Percentiles rank a stretch among this genome's conserved stretches.
Conservation (phyloP, 2,797 vertebrate genomes). For the Pantherophis alleghaniensis region DNA sequence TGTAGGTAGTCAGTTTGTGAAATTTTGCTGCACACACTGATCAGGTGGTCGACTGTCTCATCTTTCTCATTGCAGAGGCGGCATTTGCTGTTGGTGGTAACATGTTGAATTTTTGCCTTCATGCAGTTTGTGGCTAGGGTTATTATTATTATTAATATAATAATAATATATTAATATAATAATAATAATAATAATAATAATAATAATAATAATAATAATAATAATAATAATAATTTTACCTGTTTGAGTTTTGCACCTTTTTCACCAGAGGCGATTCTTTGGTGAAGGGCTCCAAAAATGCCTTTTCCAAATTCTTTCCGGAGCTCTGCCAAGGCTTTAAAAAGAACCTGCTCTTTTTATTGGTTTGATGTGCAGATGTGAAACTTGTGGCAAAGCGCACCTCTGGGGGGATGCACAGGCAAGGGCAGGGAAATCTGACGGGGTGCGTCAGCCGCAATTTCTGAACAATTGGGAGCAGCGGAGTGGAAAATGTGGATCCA, state of each 20-base stretch:
- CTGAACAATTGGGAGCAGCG: neutral
- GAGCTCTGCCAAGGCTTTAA: neutral
- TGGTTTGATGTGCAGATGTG: neutral
- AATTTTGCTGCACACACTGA: too few species aligned
- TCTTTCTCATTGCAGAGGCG: too few species aligned
- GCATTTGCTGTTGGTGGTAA: too few species aligned
- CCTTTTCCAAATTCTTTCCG: neutral
- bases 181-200: too few species aligned
- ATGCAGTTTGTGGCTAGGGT: too few species aligned
- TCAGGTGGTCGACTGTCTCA: too few species aligned
- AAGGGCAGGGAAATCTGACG: neutral
- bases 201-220: too few species aligned
- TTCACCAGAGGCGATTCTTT: neutral
- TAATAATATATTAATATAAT: too few species aligned
- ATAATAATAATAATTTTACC: neutral
- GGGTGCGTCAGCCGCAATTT: neutral
- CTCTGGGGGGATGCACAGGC: neutral
- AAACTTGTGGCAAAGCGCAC: neutral
- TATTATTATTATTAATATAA: too few species aligned
- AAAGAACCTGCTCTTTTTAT: neutral
- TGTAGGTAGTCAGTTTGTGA: too few species aligned
- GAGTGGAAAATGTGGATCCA: neutral
- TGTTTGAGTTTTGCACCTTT: neutral
- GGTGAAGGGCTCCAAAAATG: neutral
- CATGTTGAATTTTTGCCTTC: too few species aligned